Evolutionary conservation across 2,113 vertebrate species (phyloP).

Genomic region (Perca flavescens): DNA sequence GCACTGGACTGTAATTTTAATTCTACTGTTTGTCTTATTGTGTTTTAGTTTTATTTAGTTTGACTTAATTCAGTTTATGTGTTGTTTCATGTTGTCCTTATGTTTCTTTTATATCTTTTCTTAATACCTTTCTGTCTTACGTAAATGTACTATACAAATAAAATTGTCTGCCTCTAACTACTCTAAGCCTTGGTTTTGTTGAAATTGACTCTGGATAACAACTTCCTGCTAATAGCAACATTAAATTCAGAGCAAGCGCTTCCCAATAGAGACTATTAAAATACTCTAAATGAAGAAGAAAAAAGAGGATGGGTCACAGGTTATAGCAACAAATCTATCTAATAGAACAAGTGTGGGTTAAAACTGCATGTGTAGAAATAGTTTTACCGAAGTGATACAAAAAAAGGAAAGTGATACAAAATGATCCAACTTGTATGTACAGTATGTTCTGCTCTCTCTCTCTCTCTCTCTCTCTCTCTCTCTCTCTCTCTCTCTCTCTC

Average conservation of each 20-base stretch:
- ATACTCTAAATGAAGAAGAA: background rate
- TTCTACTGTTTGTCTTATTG: background rate
- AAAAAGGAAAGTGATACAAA: background rate
- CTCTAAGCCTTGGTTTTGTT: background rate
- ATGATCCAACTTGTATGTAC: background rate
- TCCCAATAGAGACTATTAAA: background rate
- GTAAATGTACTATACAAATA: background rate
- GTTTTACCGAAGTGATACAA: background rate
- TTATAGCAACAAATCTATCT: background rate
- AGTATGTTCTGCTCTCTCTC: background rate
- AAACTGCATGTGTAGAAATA: background rate
- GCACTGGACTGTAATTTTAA: background rate
- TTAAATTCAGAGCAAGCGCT: background rate
- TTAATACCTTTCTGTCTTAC: background rate
- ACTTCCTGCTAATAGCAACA: background rate
- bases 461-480: background rate
- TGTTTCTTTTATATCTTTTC: background rate
- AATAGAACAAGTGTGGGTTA: background rate
- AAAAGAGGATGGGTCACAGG: conserved; percentile 1
- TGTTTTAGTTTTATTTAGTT: no score
- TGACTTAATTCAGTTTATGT: background rate
- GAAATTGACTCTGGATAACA: background rate
- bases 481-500: background rate
- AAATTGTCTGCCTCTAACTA: background rate
- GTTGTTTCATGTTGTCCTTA: background rate